Conservation (phyloP, 2,888 invertebrate species). For the Alsophila aescularia region DNA sequence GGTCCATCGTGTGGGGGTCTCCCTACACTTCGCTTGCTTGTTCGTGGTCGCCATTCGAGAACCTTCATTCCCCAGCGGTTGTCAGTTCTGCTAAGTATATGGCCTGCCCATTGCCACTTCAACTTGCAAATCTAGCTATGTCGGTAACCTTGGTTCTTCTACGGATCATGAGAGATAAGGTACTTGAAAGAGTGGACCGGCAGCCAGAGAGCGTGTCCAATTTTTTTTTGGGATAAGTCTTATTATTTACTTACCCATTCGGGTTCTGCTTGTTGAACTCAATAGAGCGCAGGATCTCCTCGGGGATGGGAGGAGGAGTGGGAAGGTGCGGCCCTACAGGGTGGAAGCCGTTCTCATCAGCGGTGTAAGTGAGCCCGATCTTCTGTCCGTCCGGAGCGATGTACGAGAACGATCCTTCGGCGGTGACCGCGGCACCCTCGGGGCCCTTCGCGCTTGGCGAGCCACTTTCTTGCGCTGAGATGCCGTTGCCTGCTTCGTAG, state of each 20-base stretch:
- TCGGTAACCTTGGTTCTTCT: too few species aligned
- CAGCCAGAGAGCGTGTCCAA: too few species aligned
- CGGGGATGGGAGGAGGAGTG: constrained; percentile 82
- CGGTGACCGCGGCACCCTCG: constrained; percentile 82
- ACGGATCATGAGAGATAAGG: too few species aligned
- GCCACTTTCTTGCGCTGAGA: constrained; percentile 85
- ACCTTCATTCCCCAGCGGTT: too few species aligned
- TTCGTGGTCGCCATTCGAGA: too few species aligned
- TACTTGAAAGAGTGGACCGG: too few species aligned
- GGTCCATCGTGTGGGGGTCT: too few species aligned
- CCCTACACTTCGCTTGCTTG: too few species aligned
- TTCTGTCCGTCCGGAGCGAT: constrained; percentile 87
- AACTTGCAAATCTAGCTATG: too few species aligned
- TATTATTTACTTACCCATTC: constrained; percentile 61
- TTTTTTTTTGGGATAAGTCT: neutral
- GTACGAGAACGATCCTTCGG: constrained; percentile 87
- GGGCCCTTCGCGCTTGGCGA: constrained; percentile 82
- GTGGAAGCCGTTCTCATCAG: constrained; percentile 90
- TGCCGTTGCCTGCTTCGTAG: constrained; percentile 88
- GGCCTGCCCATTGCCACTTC: too few species aligned
- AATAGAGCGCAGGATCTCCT: constrained; percentile 81
- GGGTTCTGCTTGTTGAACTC: constrained; percentile 79
- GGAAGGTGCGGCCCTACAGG: constrained; percentile 86
- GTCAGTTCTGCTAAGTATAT: too few species aligned
- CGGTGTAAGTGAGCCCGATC: constrained; percentile 87